phyloP scores from a whole-genome alignment of 2,797 vertebrate species.

The Allochrocebus solatus region DNA sequence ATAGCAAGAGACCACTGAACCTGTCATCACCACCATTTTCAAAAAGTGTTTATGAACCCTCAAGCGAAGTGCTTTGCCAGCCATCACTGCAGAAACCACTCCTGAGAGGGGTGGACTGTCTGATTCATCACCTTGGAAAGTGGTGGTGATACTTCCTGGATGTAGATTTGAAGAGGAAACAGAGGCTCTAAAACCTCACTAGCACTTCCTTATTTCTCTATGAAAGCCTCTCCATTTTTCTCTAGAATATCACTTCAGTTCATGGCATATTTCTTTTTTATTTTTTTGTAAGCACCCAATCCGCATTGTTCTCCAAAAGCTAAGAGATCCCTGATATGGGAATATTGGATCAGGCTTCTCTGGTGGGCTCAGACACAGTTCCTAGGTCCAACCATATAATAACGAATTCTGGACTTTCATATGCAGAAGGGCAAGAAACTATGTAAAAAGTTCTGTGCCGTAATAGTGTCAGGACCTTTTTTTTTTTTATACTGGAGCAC shows the following conservation, averaged over 20 bases:
- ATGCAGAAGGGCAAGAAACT: background rate
- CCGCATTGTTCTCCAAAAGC: constrained; percentile 40
- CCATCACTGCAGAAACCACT: background rate
- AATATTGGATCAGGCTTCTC: background rate
- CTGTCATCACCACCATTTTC: background rate
- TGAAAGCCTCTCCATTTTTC: background rate
- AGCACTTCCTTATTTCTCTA: background rate
- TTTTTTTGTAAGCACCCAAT: background rate
- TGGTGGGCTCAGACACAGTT: background rate
- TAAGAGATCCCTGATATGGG: background rate
- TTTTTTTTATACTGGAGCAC: background rate
- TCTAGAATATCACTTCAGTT: background rate
- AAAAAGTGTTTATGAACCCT: background rate
- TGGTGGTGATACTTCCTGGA: background rate
- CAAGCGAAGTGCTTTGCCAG: no score
- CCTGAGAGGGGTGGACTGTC: background rate
- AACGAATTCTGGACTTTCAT: background rate
- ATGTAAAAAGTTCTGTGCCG: background rate
- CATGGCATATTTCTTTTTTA: background rate
- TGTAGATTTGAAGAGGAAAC: background rate
- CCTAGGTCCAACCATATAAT: background rate
- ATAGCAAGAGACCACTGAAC: background rate
- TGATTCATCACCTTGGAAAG: background rate
- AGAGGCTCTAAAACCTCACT: background rate
- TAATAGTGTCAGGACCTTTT: background rate